A percentile compares a stretch with the other conserved stretches of the same genome.
Conservation (phyloP, 2,888 invertebrate species). For the Cheilosia variabilis region DNA sequence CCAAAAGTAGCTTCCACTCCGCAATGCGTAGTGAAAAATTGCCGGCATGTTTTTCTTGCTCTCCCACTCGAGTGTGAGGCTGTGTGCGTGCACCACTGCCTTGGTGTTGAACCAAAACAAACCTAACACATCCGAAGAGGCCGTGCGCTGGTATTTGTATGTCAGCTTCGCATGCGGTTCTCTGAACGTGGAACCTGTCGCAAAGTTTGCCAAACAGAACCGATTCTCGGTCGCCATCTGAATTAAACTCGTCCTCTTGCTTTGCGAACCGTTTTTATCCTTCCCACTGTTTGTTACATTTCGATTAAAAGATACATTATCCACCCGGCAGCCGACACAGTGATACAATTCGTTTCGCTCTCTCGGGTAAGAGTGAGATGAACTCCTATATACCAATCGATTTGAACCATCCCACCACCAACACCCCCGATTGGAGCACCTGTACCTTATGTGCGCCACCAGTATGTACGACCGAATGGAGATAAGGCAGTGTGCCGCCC, state of each 20-base stretch:
- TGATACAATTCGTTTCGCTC: constrained; percentile 32
- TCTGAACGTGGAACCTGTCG: constrained; percentile 10
- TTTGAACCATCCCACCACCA: constrained; percentile 64
- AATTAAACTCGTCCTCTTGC: constrained; percentile 33
- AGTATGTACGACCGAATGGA: constrained; percentile 56
- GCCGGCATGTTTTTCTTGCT: constrained; percentile 12
- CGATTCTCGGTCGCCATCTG: constrained; percentile 23
- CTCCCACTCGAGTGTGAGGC: constrained; percentile 29
- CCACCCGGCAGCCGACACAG: constrained; percentile 9
- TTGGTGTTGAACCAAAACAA: constrained; percentile 81
- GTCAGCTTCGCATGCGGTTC: constrained; percentile 41
- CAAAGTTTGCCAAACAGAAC: constrained; percentile 59
- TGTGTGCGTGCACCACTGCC: constrained; percentile 61
- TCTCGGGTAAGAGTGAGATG: constrained; percentile 62
- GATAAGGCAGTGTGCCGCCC: constrained; percentile 80
- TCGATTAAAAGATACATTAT: constrained; percentile 69
- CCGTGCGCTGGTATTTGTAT: constrained; percentile 54
- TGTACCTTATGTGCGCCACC: constrained; percentile 58
- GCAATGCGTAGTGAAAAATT: constrained; percentile 27
- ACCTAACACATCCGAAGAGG: constrained; percentile 76
- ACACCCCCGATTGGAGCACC: constrained; percentile 74
- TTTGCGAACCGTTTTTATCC: constrained; percentile 1
- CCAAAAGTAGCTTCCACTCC: constrained; percentile 24
- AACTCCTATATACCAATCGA: constrained; percentile 50
- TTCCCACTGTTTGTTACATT: constrained; percentile 24